A percentile compares a stretch with the other conserved stretches of the same genome.
phyloP scores from a whole-genome alignment of 2,888 invertebrate genomes.

The Callyntrura guangdongensis region DNA sequence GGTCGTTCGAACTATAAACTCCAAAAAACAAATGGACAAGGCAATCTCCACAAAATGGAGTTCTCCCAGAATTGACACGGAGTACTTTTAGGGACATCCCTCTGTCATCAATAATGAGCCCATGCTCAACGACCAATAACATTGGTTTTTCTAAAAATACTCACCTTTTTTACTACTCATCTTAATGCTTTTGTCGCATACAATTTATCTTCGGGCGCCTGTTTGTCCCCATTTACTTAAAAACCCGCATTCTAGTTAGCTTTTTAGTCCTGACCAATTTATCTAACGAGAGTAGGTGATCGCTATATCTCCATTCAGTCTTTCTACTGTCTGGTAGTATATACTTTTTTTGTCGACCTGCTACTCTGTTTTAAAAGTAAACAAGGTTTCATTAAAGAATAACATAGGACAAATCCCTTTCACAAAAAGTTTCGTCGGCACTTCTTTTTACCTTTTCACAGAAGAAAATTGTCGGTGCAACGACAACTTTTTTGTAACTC shows the following conservation, averaged over 20 bases:
- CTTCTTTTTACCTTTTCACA: not conserved
- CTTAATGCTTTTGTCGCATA: slow-evolving; percentile 33
- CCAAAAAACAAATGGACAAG: slow-evolving; percentile 1
- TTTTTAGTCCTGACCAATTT: slow-evolving; percentile 48
- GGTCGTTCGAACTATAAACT: not conserved
- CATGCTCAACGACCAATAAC: slow-evolving; percentile 47
- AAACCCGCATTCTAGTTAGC: not conserved
- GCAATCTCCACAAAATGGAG: slow-evolving; percentile 13
- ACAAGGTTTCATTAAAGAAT: not conserved
- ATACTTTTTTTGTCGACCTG: not conserved
- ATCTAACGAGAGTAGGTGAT: slow-evolving; percentile 44
- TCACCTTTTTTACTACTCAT: not conserved
- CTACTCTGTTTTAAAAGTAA: slow-evolving; percentile 17
- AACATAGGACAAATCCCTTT: not conserved
- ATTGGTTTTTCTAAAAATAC: slow-evolving; percentile 7
- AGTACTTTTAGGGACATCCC: not conserved
- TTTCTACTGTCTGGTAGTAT: not conserved
- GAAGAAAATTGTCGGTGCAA: not conserved
- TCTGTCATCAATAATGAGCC: not conserved
- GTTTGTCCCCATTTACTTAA: slow-evolving; percentile 49
- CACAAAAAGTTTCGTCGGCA: not conserved
- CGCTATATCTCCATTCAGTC: slow-evolving; percentile 39
- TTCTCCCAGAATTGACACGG: slow-evolving; percentile 13
- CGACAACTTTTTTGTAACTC: not conserved
- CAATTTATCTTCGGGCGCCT: slow-evolving; percentile 52